These are phyloP conservation scores for Acromyrmex charruanus DNA, from an alignment of 1,140 invertebrate species.

Conservation along the genomic window DNA sequence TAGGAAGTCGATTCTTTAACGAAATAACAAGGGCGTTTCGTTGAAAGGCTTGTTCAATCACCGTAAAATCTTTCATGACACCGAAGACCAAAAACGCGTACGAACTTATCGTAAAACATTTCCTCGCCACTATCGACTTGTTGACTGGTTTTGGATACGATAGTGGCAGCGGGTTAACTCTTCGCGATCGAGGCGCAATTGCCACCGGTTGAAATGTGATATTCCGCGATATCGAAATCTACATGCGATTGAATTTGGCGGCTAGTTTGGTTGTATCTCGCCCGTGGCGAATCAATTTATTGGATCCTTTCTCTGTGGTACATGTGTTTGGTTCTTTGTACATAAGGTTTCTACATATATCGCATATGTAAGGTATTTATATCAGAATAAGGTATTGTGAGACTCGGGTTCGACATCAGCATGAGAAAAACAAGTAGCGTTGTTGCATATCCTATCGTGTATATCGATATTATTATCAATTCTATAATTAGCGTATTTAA, in stretches of 20 bases:
- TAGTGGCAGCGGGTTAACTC: slow-evolving; percentile 9
- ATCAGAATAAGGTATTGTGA: background rate
- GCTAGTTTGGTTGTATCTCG: slow-evolving; percentile 34
- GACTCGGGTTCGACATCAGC: background rate
- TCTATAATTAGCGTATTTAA: background rate
- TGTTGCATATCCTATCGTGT: background rate
- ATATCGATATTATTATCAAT: background rate
- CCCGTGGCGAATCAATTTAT: slow-evolving; percentile 52
- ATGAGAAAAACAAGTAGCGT: background rate
- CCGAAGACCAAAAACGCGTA: background rate
- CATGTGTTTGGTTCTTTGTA: background rate
- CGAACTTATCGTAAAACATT: background rate
- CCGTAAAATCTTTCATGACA: slow-evolving; percentile 13
- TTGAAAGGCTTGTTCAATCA: background rate
- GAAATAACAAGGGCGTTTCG: background rate
- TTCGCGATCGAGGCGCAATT: slow-evolving; percentile 27
- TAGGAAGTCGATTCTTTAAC: slow-evolving; percentile 15
- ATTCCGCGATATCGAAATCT: slow-evolving; percentile 48
- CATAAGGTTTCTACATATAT: slow-evolving; percentile 12
- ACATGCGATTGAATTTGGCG: slow-evolving; percentile 49
- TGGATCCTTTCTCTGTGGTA: background rate
- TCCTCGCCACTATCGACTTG: background rate
- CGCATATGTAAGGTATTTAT: slow-evolving; percentile 4
- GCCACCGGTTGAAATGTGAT: slow-evolving; percentile 40
- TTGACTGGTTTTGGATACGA: background rate